Evolutionary conservation across 2,888 invertebrate species (phyloP).

Genomic region (Mimas tiliae): DNA sequence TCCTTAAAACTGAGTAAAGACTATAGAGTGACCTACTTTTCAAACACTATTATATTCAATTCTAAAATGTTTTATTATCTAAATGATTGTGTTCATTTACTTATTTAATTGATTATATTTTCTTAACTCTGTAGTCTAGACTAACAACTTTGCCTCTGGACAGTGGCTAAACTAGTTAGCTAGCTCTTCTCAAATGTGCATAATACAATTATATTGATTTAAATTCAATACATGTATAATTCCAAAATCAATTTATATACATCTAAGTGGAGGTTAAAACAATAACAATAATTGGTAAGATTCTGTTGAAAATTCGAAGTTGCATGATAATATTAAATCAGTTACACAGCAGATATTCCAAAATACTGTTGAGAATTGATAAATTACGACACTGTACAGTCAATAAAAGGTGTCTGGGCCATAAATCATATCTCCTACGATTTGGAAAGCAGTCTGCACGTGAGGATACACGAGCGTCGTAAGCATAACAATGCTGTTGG

Average conservation of each 20-base stretch:
- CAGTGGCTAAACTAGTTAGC: neutral
- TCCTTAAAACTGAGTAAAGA: neutral
- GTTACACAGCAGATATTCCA: neutral
- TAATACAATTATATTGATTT: neutral
- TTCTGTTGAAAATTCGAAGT: neutral
- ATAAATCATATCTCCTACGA: conserved; percentile 80
- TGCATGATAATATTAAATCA: neutral
- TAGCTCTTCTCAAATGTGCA: too few species aligned
- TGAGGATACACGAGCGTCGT: conserved; percentile 90
- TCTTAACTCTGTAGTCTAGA: neutral
- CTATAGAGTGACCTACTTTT: neutral
- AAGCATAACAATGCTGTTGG: conserved; percentile 89
- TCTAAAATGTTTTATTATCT: neutral
- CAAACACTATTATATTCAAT: neutral
- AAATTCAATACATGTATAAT: neutral
- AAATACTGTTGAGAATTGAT: conserved; percentile 29
- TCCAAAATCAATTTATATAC: neutral
- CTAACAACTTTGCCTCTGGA: neutral
- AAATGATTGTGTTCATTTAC: neutral
- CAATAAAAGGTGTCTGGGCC: conserved; percentile 56
- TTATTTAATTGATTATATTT: neutral
- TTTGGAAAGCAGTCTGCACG: conserved; percentile 84
- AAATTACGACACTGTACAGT: conserved; percentile 31
- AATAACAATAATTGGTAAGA: neutral
- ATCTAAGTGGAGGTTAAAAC: neutral